Conservation (phyloP, 2,113 vertebrate species). For the Anser brachyrhynchus region DNA sequence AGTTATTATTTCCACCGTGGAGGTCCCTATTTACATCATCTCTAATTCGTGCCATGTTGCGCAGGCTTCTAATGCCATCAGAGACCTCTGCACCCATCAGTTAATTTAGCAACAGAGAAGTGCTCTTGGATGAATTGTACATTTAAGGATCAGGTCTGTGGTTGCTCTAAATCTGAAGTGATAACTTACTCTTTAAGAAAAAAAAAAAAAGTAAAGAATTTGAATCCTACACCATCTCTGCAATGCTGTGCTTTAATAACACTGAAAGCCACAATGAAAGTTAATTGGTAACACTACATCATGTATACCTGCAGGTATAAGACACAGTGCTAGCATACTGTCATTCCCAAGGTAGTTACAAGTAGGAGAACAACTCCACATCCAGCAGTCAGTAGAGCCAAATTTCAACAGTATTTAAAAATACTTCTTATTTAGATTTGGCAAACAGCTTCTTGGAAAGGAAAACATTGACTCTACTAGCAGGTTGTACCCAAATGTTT, state of each 20-base stretch:
- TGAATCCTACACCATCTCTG: not conserved
- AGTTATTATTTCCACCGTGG: not conserved
- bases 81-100: not conserved
- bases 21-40: not conserved
- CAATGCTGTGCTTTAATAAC: not conserved
- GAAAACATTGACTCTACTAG: not conserved
- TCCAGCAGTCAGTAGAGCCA: not conserved
- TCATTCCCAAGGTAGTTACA: not conserved
- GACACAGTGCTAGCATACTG: not conserved
- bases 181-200: not conserved
- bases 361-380: not conserved
- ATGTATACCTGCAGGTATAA: not conserved
- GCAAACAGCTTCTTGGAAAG: not conserved
- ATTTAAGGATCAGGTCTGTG: not conserved
- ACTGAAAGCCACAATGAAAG: not conserved
- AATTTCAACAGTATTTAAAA: not conserved
- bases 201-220: not conserved
- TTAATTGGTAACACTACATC: not conserved
- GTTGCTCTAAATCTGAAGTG: not conserved
- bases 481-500: slow-evolving; percentile 1
- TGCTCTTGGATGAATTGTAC: not conserved
- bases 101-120: not conserved
- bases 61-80: not conserved
- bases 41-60: not conserved
- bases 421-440: not conserved